Evolutionary conservation across 2,797 vertebrate genomes (phyloP).

Genomic region (Ibycter americanus): DNA sequence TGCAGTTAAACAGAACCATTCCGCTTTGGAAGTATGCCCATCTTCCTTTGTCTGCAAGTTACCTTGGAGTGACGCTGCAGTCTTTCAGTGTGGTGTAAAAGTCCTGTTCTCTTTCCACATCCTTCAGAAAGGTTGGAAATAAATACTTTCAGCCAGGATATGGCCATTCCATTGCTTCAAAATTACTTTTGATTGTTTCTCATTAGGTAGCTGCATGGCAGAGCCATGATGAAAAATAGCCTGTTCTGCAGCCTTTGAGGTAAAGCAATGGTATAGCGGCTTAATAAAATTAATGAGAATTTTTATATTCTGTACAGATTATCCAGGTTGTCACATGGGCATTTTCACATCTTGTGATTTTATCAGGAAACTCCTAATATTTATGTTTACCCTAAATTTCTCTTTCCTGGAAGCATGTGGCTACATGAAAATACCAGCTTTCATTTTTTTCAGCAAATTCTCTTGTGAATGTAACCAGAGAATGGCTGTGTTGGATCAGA

Average conservation of each 20-base stretch:
- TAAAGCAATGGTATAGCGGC: neutral
- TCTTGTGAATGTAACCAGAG: neutral
- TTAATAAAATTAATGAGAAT: neutral
- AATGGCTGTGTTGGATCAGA: neutral
- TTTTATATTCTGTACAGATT: neutral
- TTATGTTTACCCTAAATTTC: neutral
- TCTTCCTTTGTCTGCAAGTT: neutral
- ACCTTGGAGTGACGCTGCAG: neutral
- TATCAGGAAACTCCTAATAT: neutral
- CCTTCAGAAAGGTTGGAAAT: neutral
- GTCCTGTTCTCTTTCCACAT: neutral
- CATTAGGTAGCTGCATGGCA: neutral
- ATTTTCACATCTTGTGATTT: neutral
- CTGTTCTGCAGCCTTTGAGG: neutral
- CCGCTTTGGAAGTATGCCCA: neutral
- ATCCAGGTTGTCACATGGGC: neutral
- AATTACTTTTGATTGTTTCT: slow-evolving; percentile 1
- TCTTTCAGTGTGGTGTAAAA: neutral
- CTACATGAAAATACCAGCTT: neutral
- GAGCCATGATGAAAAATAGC: neutral
- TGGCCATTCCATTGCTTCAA: neutral
- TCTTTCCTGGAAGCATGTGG: neutral
- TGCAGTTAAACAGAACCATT: slow-evolving; percentile 2
- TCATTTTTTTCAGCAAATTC: neutral
- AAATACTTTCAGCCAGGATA: neutral